Base-by-base conservation (phyloP, 1,140 invertebrate species). In the Physella acuta region DNA sequence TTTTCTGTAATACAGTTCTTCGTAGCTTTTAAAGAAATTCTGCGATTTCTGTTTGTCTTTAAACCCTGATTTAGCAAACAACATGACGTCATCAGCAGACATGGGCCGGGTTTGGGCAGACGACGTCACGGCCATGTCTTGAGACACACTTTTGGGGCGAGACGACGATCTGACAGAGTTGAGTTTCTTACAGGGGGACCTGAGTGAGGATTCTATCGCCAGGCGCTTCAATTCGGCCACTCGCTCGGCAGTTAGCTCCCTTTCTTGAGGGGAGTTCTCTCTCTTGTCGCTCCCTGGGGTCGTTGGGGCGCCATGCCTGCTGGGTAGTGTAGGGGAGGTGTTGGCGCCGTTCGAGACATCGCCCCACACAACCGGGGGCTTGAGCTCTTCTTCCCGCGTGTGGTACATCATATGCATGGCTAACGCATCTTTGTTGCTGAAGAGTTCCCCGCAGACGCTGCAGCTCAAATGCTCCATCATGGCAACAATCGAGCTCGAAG, bases 351-450 rank as follows among this genome's bases (percentile, higher is more conserved):
- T 17, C 20, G 56, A 39, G 51, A 31, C 3, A 30, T 64, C 49
- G 1, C 5, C 26, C 39, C 49, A 64, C 16, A 24, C 8, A 30
- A 64, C 62, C 30, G 11, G 5, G n/a, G 60, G 24, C 14, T 60
- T 55, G 2, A 11, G 0, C 11, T 71, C 39, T 1, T 72, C 52
- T 52, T 73, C 72, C 0, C 72, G 67, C 17, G 78, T 72, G 53
- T 75, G 74, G 65, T 70, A 78, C 73, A 81, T 76, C 56, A 79
- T 71, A 66, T 81, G 79, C 78, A 81, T 79, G 37, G 79, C 78
- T n/a, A 79, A 63, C n/a, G 73, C 51, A 68, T 79, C 78, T 44
- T 78, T 72, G 36, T 70, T 76, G 28, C 64, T 39, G 62, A 78
- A 78, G 3, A 73, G 28, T 34, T 76, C 71, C 3, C 74, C 65